Base-by-base conservation (phyloP, 2,113 vertebrate species). In the Dicentrarchus labrax region DNA sequence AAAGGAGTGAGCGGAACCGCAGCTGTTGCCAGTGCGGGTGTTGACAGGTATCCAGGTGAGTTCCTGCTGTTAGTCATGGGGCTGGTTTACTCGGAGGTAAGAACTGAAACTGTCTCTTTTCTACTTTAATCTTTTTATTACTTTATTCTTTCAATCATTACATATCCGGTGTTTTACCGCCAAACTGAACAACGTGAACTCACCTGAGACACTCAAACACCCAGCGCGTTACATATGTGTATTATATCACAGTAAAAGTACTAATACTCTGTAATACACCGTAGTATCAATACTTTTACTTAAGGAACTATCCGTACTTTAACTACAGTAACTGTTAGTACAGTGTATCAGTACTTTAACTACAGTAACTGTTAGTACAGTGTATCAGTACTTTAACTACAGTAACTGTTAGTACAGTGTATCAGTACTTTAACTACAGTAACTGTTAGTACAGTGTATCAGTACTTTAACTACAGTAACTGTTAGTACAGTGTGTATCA, bases 71-170 rank as follows among this genome's bases (percentile, higher is more conserved):
- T 22, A 1, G 80, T 43, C 76, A 93, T 93, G 92, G 90, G 92
- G 30, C 51, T 80, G 6, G 62, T 78, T 12, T 93, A 93, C 72
- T 93, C 92, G 0, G 76, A 92, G 91, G 92, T 93, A 82, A 86
- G 79, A 72, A 38, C 1, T 45, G 13, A 47, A 4, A 41, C 5
- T 0, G 24, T 19, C 47, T 53, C 0, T 17, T 51, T 77, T 41
- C 36, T 36, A 51, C 57, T 7, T 57, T 50, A 7, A 15, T 22
- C 10, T 74, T 54, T 22, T 56, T 5, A 51, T 8, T 21, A 8
- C 9, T 12, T 45, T 11, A 45, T 11, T 45, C 43, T 45, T 11
- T 65, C 48, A 11, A 24, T 21, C 5, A 2, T 0, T 0, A 17
- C 1, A 68, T 16, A 36, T 68, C 66, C 24, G 66, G 8, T 48